phyloP scores from a whole-genome alignment of 2,797 vertebrate genomes.

The Lophotriccus pileatus region DNA sequence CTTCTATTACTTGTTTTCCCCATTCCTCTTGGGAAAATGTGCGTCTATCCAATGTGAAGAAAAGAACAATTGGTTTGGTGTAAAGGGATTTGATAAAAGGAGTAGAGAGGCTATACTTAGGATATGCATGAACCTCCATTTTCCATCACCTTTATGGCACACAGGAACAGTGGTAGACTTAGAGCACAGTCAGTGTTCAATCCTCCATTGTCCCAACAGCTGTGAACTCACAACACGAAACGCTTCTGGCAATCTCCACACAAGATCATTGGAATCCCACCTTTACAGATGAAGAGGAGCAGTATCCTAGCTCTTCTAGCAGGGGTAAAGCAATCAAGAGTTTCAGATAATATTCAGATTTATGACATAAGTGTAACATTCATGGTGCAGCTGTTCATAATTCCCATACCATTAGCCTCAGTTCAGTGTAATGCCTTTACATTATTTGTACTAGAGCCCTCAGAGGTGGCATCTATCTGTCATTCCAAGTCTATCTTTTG shows the following conservation, averaged over 20 bases:
- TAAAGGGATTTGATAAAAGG: background rate
- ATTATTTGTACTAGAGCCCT: background rate
- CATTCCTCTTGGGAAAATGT: background rate
- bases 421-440: background rate
- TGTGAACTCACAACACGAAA: background rate
- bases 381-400: background rate
- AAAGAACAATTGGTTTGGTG: background rate
- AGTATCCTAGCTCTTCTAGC: background rate
- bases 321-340: conserved; percentile 29
- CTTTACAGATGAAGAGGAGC: conserved; percentile 37
- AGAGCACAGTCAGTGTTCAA: background rate
- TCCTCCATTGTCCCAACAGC: conserved; percentile 23
- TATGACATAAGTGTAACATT: background rate
- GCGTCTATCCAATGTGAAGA: background rate
- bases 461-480: background rate
- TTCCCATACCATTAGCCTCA: background rate
- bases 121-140: background rate
- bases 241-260: background rate
- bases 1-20: background rate
- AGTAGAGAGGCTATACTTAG: background rate
- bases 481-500: background rate
- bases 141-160: background rate
- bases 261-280: background rate
- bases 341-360: background rate
- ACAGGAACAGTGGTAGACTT: background rate